Percentiles rank a stretch among this genome's conserved stretches.
These are phyloP conservation scores for Tragelaphus buxtoni DNA, from an alignment of 2,113 vertebrate genomes.

Conservation along the genomic window DNA sequence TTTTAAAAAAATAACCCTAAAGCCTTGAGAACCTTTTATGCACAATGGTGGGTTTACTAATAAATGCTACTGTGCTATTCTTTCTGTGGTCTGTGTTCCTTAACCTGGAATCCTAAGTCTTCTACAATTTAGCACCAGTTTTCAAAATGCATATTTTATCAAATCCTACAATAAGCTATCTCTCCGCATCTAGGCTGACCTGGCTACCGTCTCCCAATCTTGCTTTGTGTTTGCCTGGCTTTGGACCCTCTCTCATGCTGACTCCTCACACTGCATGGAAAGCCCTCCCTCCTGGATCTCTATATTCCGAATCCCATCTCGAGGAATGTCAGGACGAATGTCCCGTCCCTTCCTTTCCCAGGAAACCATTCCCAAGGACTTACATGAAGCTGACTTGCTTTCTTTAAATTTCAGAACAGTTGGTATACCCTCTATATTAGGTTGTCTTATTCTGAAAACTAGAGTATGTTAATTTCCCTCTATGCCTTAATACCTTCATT, in stretches of 20 bases:
- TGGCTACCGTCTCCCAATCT: fast-evolving
- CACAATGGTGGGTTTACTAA: background rate
- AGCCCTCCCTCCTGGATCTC: no score
- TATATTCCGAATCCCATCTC: background rate
- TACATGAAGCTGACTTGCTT: background rate
- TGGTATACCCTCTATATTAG: background rate
- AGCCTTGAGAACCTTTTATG: background rate
- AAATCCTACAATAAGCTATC: background rate
- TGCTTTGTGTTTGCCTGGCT: background rate
- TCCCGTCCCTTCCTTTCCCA: background rate
- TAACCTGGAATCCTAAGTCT: background rate
- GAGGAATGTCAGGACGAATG: background rate
- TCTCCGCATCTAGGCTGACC: fast-evolving
- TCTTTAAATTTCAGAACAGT: background rate
- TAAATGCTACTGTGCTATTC: background rate
- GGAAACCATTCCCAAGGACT: background rate
- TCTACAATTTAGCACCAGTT: slow-evolving; percentile 29
- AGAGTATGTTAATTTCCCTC: background rate
- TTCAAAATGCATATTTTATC: background rate
- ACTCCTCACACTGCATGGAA: background rate
- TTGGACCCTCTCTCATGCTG: background rate
- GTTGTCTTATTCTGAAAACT: background rate
- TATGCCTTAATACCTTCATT: background rate
- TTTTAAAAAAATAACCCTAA: background rate
- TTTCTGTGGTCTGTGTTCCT: background rate